Conservation (phyloP, 2,113 vertebrate genomes). For the Alosa alosa region DNA sequence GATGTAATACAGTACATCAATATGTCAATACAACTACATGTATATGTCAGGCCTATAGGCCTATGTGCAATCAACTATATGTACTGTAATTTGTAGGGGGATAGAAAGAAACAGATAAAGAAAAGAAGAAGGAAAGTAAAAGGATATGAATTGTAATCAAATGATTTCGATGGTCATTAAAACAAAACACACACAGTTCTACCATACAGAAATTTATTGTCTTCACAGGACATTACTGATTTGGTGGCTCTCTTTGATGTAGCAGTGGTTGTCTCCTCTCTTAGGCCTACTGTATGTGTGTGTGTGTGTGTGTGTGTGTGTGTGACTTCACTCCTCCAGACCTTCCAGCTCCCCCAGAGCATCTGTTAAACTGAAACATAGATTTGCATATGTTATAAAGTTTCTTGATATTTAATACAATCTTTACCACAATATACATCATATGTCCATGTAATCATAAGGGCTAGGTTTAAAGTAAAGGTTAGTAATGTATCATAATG, state of each 20-base stretch:
- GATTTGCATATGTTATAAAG: background rate
- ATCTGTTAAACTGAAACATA: background rate
- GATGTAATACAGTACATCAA: no score
- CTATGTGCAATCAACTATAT: background rate
- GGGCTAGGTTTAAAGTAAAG: no score
- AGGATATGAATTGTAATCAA: background rate
- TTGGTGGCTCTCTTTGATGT: background rate
- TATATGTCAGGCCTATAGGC: no score
- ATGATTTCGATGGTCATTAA: background rate
- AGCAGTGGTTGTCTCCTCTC: background rate
- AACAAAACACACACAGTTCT: background rate
- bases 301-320: background rate
- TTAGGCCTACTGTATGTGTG: background rate
- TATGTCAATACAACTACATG: no score
- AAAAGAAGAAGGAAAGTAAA: background rate
- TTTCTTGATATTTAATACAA: background rate
- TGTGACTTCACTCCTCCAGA: slow-evolving; percentile 25
- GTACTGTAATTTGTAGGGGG: background rate
- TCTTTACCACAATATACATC: background rate
- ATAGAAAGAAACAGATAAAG: no score
- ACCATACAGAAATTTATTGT: background rate
- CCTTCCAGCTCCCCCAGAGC: slow-evolving; percentile 38
- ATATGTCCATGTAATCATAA: no score
- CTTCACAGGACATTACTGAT: background rate
- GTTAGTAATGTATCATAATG: no score